Percentiles rank a stretch among this genome's conserved stretches.
Conservation (phyloP, 2,113 vertebrate genomes). For the Mesocricetus auratus region DNA sequence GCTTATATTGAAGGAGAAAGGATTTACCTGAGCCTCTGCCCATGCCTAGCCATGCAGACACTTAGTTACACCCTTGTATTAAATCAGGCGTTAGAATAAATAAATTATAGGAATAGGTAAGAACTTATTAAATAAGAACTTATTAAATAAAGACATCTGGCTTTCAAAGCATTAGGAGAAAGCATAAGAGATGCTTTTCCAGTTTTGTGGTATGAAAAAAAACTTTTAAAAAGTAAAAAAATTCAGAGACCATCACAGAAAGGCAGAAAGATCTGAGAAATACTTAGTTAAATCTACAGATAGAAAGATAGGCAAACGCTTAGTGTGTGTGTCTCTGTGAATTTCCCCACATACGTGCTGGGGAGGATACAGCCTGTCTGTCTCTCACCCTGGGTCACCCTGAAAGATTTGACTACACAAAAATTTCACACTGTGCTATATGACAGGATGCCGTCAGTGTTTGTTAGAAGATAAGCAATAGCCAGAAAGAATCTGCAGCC, state of each 20-base stretch:
- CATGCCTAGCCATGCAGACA: not conserved
- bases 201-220: not conserved
- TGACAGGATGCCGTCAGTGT: not conserved
- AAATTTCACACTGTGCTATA: not conserved
- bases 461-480: not conserved
- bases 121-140: not conserved
- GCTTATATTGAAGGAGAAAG: not conserved
- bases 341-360: not conserved
- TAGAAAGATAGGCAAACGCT: not conserved
- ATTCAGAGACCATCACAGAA: not conserved
- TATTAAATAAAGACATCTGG: not conserved
- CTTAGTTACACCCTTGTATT: not conserved
- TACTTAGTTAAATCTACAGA: not conserved
- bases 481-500: not conserved
- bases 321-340: not conserved
- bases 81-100: not conserved
- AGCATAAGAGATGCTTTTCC: not conserved
- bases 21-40: not conserved
- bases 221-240: not conserved
- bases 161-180: constrained; percentile 20
- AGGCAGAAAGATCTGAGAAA: not conserved
- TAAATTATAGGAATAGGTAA: not conserved
- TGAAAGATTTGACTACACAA: not conserved
- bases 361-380: not conserved
- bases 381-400: not conserved